Evolutionary conservation across 2,113 vertebrate genomes (phyloP).

Genomic region (Nymphicus hollandicus): DNA sequence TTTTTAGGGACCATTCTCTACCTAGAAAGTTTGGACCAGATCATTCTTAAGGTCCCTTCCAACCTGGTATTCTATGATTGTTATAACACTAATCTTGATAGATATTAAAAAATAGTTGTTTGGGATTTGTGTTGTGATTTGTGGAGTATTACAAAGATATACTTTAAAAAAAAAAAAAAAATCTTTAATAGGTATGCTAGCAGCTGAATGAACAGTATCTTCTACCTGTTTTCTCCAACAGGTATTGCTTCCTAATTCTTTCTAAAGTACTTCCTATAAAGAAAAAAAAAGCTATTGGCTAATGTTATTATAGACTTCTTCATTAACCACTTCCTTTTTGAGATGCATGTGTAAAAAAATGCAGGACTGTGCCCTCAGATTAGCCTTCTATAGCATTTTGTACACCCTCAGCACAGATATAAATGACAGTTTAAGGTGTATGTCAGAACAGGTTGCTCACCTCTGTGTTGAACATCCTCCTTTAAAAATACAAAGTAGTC

Average conservation of each 20-base stretch:
- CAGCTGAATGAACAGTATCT: neutral
- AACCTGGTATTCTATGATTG: neutral
- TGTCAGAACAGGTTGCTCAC: neutral
- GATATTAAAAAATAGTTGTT: neutral
- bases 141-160: neutral
- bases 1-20: neutral
- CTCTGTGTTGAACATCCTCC: neutral
- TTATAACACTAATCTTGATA: neutral
- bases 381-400: neutral
- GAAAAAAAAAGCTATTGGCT: neutral
- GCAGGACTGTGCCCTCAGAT: neutral
- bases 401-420: neutral
- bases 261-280: neutral
- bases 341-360: neutral
- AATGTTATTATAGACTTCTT: neutral
- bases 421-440: neutral
- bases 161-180: fast-evolving
- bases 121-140: neutral
- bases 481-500: neutral
- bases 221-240: neutral
- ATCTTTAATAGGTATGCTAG: neutral
- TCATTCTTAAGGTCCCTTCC: neutral
- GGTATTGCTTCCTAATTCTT: neutral
- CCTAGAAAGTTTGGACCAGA: neutral
- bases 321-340: neutral